Conservation (phyloP, 2,113 vertebrate species). For the Glaucidium brasilianum region DNA sequence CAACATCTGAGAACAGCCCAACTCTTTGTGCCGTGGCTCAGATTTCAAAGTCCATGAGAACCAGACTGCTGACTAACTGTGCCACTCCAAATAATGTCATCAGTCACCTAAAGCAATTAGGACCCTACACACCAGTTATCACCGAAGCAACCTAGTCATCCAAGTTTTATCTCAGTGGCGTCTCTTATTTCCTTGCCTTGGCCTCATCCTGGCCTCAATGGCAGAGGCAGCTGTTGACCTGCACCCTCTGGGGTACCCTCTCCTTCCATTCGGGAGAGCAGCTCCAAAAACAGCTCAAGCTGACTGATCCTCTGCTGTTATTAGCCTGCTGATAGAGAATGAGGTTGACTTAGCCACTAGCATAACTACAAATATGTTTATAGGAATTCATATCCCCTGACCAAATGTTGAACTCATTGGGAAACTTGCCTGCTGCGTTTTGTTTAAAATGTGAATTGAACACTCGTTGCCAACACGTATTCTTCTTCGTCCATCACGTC, state of each 20-base stretch:
- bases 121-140: neutral
- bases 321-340: neutral
- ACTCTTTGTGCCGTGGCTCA: neutral
- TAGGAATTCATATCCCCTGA: neutral
- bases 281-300: neutral
- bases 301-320: neutral
- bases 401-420: neutral
- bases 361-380: neutral
- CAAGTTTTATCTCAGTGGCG: neutral
- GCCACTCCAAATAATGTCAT: neutral
- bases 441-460: neutral
- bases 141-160: neutral
- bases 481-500: neutral
- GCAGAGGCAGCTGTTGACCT: neutral
- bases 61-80: neutral
- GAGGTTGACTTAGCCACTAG: neutral
- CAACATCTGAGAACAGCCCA: neutral
- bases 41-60: neutral
- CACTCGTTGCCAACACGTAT: fast-evolving
- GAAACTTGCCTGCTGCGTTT: neutral
- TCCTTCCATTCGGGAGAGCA: neutral
- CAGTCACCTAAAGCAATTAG: neutral
- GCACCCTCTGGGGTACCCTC: neutral
- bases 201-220: neutral
- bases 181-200: neutral